phyloP scores from a whole-genome alignment of 2,797 vertebrate species.

The Siniperca scherzeri region DNA sequence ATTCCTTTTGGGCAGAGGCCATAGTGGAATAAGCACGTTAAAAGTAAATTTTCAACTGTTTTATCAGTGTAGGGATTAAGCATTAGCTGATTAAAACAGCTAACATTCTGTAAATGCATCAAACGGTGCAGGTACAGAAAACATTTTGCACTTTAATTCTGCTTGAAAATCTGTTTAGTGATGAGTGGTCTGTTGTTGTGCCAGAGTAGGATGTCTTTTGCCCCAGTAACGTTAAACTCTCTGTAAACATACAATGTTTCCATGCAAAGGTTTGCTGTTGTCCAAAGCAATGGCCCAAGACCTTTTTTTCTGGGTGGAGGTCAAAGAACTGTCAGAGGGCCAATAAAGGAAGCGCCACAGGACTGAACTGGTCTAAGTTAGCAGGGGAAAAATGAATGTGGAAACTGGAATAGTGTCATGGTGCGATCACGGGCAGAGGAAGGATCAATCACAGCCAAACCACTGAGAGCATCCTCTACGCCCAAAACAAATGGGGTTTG shows the following conservation, averaged over 20 bases:
- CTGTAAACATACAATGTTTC: constrained; percentile 47
- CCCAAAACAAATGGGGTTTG: constrained; percentile 79
- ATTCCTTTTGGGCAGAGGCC: background rate
- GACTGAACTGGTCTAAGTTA: constrained; percentile 60
- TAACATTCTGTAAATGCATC: background rate
- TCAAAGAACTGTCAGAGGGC: constrained; percentile 66
- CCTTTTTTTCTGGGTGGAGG: constrained; percentile 67
- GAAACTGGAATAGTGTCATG: constrained; percentile 79
- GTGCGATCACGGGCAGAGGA: constrained; percentile 77
- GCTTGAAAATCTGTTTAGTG: background rate
- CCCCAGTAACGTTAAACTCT: constrained; percentile 20
- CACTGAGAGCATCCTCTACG: constrained; percentile 81
- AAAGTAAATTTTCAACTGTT: background rate
- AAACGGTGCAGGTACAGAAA: background rate
- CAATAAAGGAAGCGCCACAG: constrained; percentile 64
- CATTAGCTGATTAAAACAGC: background rate
- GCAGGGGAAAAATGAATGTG: constrained; percentile 71
- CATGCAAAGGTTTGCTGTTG: constrained; percentile 47
- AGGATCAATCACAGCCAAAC: constrained; percentile 82
- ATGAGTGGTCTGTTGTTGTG: constrained; percentile 2
- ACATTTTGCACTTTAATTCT: constrained; percentile 3
- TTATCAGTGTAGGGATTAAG: background rate
- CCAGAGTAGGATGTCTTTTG: constrained; percentile 6
- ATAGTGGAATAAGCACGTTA: background rate
- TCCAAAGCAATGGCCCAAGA: constrained; percentile 46